A percentile compares a stretch with the other conserved stretches of the same genome.
phyloP scores from a whole-genome alignment of 2,113 vertebrate genomes.

The cat (Felis catus) region F.catus_Fca126_mat1.0 CM031416.1:58418001-58418500 shows the following conservation, averaged over 20 bases:
- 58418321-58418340: neutral
- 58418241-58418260: neutral
- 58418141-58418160: neutral
- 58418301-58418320: neutral
- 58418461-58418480: neutral
- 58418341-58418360: neutral
- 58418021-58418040: too few species aligned
- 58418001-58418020: neutral
- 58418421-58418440: neutral
- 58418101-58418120: neutral
- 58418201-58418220: neutral
- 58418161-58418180: neutral
- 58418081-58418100: neutral
- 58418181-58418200: neutral
- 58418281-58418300: neutral
- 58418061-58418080: neutral
- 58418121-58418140: neutral
- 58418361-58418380: neutral
- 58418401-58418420: neutral
- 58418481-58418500: neutral
- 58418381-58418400: neutral
- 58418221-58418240: neutral
- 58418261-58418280: neutral
- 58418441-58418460: neutral
- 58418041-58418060: neutral